Base-by-base conservation (phyloP, 2,797 vertebrate genomes). In the Monodelphis domestica region DNA sequence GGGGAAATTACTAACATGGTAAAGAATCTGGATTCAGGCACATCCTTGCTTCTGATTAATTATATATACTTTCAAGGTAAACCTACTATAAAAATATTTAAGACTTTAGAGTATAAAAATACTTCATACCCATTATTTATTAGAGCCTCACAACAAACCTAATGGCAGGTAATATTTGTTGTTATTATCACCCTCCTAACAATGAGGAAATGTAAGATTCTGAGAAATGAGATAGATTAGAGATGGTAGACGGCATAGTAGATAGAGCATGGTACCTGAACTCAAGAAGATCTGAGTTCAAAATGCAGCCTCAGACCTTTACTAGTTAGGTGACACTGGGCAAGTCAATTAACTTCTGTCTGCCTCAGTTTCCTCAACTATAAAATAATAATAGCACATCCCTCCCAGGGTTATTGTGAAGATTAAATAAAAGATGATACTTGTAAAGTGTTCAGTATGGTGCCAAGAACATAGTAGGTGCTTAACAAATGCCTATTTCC, bases 31-130 rank as follows among this genome's bases (percentile, higher is more conserved):
- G 97, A 99, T 88, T 88, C 98, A 11, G 97, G 97, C 0, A 99
- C 98, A 2, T 97, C 98, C 95, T 98, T 99, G 98, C 97, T 99
- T 93, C 98, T 99, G 90, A 97, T 99, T 96, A 99, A 99, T 97
- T 99, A 98, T 45, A 98, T 99, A 97, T 99, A 98, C 97, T 99
- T 99, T 97, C 99, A 97, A 95, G 99, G 99, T 99, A 99, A 98
- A 98, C 91, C 93, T 93, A 4, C 56, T 24, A 24, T 3, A 45
- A 84, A 50, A 24, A 84, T 24, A 45, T 78, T 29, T 30, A 30
- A 59, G 29, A 29, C 56, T 59, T 26, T 30, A 30, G 29, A 30
- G 56, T 30, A 45, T 50, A 84, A 84, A 50, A 50, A 84, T 11
- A 24, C 24, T 84, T 26, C 50, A 38, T 38, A 21, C 70, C 11